Base-by-base conservation (phyloP, 2,888 invertebrate genomes). In the Drosophila prolongata region DNA sequence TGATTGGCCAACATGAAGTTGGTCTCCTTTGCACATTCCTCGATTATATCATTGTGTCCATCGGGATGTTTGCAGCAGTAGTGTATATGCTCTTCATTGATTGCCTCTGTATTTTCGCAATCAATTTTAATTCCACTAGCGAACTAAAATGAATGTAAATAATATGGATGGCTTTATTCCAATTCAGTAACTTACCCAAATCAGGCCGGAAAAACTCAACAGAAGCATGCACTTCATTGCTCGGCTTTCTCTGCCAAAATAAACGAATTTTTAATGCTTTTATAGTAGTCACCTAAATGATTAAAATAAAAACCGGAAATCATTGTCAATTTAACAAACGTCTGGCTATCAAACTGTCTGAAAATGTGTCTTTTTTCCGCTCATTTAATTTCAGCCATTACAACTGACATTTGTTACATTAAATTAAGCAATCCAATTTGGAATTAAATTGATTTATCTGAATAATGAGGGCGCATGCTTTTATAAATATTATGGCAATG, bases 21-120 rank as follows among this genome's bases (percentile, higher is more conserved):
- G 1, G 83, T 78, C 40, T 84, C 57, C 54, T 79, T 79, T 61
- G 90, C 80, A 24, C 89, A 89, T 2, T 27, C 52, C 6, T 76
- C 87, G 1, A 87, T 42, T 9, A 90, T 27, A 8, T 85, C 82
- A 6, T 84, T 90, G 52, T 90, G 80, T 0, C 81, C 90, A 34
- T 90, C 89, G 3, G 89, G 89, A 75, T 90, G 89, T 37, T 79
- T 77, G 76, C 89, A 89, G 60, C 89, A 89, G 4, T 66, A 68
- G n/a, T 89, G 87, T 4, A 89, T 82, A n/a, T 80, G 83, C 24
- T 82, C 78, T 58, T 90, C 89, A 5, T 87, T 82, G 4, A 90
- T 58, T 6, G 59, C 16, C 3, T 79, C 80, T 11, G 80, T 56
- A 13, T 79, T 78, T 2, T 85, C 76, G 43, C 89, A 89, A 40